These are phyloP conservation scores for Dendrolimus punctatus DNA, from an alignment of 1,140 invertebrate species.

Conservation along the genomic window DNA sequence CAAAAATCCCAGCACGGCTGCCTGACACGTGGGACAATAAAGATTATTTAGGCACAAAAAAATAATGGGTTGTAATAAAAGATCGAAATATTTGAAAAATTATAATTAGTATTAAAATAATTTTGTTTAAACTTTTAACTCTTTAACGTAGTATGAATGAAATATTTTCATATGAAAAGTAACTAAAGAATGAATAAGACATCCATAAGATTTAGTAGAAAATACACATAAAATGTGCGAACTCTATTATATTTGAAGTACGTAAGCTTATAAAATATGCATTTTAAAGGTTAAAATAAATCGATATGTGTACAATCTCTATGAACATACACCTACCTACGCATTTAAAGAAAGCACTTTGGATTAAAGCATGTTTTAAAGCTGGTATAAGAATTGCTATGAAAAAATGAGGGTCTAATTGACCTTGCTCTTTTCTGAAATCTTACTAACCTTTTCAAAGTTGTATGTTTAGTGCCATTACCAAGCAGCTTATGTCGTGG, in stretches of 20 bases:
- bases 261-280: no score
- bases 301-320: no score
- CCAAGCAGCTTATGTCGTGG: conserved; percentile 72
- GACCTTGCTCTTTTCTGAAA: neutral
- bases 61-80: conserved; percentile 1
- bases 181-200: no score
- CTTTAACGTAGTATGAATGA: neutral
- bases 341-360: no score
- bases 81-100: neutral
- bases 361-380: no score
- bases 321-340: no score
- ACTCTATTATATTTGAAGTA: no score
- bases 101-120: neutral
- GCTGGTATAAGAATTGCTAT: neutral
- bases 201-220: no score
- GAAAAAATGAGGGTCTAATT: neutral
- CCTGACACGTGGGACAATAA: conserved; percentile 54
- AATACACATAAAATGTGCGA: no score
- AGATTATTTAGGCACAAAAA: conserved; percentile 21
- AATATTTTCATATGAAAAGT: neutral
- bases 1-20: conserved; percentile 35
- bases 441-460: conserved; percentile 73
- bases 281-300: no score
- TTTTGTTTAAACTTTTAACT: no score
- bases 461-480: conserved; percentile 75